A percentile compares a stretch with the other conserved stretches of the same genome.
Evolutionary conservation across 2,113 vertebrate genomes (phyloP).

Genomic region (Gasterosteus aculeatus): DNA sequence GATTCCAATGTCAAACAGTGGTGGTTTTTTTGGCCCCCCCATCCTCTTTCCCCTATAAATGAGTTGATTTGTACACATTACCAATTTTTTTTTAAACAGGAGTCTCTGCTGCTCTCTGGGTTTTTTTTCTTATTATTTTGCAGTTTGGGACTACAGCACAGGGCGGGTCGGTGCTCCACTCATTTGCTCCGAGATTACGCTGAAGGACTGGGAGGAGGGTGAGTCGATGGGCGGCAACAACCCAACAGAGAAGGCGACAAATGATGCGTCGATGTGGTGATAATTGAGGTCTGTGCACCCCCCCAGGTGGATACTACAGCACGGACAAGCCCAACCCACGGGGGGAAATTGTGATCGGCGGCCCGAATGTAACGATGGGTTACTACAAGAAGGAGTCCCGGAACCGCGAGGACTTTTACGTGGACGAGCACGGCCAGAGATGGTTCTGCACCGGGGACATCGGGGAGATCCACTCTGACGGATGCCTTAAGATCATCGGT

Average conservation of each 20-base stretch:
- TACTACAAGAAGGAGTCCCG: conserved; percentile 92
- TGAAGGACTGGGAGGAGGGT: conserved; percentile 98
- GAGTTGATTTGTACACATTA: background rate
- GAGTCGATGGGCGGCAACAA: conserved; percentile 44
- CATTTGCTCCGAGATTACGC: conserved; percentile 92
- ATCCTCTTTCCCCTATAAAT: background rate
- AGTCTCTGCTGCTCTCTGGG: background rate
- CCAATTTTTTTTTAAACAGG: background rate
- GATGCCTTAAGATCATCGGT: conserved; percentile 98
- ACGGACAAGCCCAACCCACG: conserved; percentile 92
- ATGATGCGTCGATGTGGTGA: accelerated
- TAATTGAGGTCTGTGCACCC: background rate
- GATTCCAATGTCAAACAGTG: background rate
- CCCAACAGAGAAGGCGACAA: background rate
- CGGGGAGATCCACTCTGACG: conserved; percentile 92
- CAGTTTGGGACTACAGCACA: conserved; percentile 95
- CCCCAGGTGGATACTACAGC: conserved; percentile 91
- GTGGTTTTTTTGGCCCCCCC: background rate
- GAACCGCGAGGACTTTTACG: conserved; percentile 88
- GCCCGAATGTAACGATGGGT: conserved; percentile 93
- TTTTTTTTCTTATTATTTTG: conserved; percentile 34
- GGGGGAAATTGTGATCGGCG: conserved; percentile 95
- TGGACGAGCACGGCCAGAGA: conserved; percentile 89
- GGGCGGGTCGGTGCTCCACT: conserved; percentile 96
- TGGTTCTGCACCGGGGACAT: conserved; percentile 98